Evolutionary conservation across 2,888 invertebrate genomes (phyloP), one percentile per base, ranked within the genome.

Genomic region (Erannis defoliaria): DNA sequence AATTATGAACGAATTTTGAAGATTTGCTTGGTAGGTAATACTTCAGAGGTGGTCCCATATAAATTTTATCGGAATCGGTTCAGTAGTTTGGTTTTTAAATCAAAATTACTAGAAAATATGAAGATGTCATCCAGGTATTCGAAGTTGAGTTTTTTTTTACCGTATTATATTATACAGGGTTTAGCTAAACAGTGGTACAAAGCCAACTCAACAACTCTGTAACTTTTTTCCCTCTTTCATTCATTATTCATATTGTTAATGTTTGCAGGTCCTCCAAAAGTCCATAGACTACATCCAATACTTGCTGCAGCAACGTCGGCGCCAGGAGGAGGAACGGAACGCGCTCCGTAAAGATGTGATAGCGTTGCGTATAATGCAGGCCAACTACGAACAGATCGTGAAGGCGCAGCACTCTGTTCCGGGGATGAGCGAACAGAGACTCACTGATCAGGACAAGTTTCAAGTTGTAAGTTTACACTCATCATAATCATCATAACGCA

Each of bases 371-470:
- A 99, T 99, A 50, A 97, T 97, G 95, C 98, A 98, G 84, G 96
- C 97, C 1, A 99, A 98, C 85, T 99, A 99, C 81, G 98, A 99
- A 81, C 98, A 98, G 85, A 98, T 99, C 81, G 97, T 99, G 14
- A 98, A 98, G 88, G 98, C 98, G 5, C 98, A 99, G 85, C 98
- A 99, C 80, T 96, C 97, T 3, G 97, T 98, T 69, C 97, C 97
- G 0, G 97, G 97, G 0, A 97, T 97, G 35, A 96, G 97, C 50
- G 97, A 98, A 82, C 96, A 96, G 77, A 95, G 98, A 73, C 95
- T 99, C 43, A 97, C 98, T 0, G 99, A 99, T 86, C 98, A 99
- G 86, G 96, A 98, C 43, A 99, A 99, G 89, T 99, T 99, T 90
- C 97, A 98, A 94, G 97, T 99, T 94, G 98, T 98, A 93, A 93